These are phyloP conservation scores for Onychostruthus taczanowskii DNA, from an alignment of 2,113 vertebrate genomes.

Conservation along the genomic window DNA sequence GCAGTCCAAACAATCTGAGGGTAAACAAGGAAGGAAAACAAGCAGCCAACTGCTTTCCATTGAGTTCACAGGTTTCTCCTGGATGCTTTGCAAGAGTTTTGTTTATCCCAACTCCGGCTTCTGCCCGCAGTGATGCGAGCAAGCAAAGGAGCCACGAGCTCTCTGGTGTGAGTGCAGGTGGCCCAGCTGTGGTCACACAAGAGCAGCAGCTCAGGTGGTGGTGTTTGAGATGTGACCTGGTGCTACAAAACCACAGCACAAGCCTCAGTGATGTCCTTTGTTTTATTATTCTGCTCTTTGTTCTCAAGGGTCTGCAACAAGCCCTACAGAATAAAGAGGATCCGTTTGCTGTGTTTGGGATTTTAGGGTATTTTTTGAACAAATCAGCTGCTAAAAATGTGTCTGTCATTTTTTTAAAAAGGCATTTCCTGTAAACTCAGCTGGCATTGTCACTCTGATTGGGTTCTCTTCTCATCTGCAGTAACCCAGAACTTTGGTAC, in stretches of 20 bases:
- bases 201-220: background rate
- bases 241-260: background rate
- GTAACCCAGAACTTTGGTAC: background rate
- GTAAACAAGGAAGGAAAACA: background rate
- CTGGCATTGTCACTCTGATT: background rate
- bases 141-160: accelerated
- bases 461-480: background rate
- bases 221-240: background rate
- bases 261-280: background rate
- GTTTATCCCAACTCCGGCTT: background rate
- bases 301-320: background rate
- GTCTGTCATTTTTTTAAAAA: background rate
- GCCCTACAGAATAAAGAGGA: background rate
- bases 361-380: background rate
- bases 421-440: background rate
- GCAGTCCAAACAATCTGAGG: background rate
- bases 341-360: background rate
- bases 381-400: background rate
- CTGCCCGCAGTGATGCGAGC: accelerated
- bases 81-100: background rate
- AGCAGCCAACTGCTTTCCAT: background rate
- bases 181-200: background rate
- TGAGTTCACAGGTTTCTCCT: background rate
- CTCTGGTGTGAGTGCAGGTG: background rate
- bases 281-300: background rate